Base-by-base conservation (phyloP, 2,888 invertebrate species). In the Melanophora roralis region DNA sequence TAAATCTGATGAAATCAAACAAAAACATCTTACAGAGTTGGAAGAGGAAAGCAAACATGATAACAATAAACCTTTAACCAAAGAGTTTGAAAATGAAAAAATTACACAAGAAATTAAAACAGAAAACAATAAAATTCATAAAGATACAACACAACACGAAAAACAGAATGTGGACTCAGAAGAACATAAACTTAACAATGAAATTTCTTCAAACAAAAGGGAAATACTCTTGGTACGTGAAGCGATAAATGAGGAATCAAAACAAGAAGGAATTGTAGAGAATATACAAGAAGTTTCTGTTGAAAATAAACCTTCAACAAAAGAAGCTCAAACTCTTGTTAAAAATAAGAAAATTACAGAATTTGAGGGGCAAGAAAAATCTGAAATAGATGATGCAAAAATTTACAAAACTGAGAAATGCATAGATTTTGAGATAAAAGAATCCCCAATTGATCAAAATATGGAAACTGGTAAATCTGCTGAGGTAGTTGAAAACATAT, bases 1-100 rank as follows among this genome's bases (percentile, higher is more conserved):
- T 68, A 84, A 83, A 75, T 84, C 84, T 0, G 83, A 84, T 73
- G 84, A 84, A 81, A 69, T 84, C 21, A 55, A 81, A 53, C 65
- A 78, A 74, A 82, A 83, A 16, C 72, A 82, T 34, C 71, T 76
- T 8, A 49, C 16, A 34, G 64, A 69, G 21, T 12, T 60, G 8
- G 47, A 69, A 45, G 36, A 59, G 14, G 36, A n/a, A n/a, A n/a
- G 21, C 14, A 32, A 47, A 1, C 3, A 32, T 9, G 40, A 60
- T 4, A 53, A 21, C 38, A 49, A 57, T 21, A 72, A 36, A 9
- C 64, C 77, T 23, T 23, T 81, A 34, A 81, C 59, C 11, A 76
- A 72, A 36, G 76, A 77, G 45, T 53, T 57, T 71, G 80, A 68
- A 72, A 74, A 51, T 51, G 59, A 49, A 71, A 60, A 51, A 21